Evolutionary conservation across 2,888 invertebrate genomes (phyloP).

Genomic region (Ormyrus rosae): DNA sequence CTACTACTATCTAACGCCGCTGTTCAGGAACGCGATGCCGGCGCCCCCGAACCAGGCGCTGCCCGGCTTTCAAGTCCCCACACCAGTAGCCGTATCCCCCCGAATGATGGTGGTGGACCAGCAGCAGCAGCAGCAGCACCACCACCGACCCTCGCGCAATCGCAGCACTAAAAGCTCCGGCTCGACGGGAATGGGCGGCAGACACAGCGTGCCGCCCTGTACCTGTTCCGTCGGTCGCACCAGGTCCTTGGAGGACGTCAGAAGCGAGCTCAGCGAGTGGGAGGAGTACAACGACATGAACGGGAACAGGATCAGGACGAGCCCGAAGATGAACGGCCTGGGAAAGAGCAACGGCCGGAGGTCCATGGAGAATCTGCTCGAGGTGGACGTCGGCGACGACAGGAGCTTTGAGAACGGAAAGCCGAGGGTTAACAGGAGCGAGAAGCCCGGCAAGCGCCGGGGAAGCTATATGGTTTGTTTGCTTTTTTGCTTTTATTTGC

Average conservation of each 20-base stretch:
- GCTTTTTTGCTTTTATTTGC: background rate
- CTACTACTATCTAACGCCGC: slow-evolving; percentile 83
- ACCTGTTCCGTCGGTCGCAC: slow-evolving; percentile 80
- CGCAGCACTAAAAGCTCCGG: slow-evolving; percentile 64
- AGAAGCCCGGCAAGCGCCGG: slow-evolving; percentile 66
- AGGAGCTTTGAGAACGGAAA: slow-evolving; percentile 64
- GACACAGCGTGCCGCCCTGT: slow-evolving; percentile 75
- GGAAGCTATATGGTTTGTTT: slow-evolving; percentile 73
- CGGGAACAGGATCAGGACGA: slow-evolving; percentile 78
- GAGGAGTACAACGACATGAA: slow-evolving; percentile 81
- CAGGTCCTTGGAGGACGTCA: slow-evolving; percentile 85
- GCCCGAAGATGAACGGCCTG: slow-evolving; percentile 76
- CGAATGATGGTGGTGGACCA: slow-evolving; percentile 72
- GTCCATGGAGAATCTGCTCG: slow-evolving; percentile 84
- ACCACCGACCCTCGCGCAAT: slow-evolving; percentile 41
- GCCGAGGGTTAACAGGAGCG: slow-evolving; percentile 61
- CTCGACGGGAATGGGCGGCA: slow-evolving; percentile 50
- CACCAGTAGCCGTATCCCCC: slow-evolving; percentile 66
- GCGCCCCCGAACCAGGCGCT: slow-evolving; percentile 73
- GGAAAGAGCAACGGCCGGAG: slow-evolving; percentile 79
- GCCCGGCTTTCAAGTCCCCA: slow-evolving; percentile 62
- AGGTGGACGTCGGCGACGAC: slow-evolving; percentile 65
- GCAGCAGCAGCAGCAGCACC: slow-evolving; percentile 65
- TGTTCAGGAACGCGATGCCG: slow-evolving; percentile 82
- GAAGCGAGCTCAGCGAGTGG: slow-evolving; percentile 82